Percentiles rank a stretch among this genome's conserved stretches.
These are phyloP conservation scores for Leptinotarsa undecemlineata DNA, from an alignment of 1,140 invertebrate species.

Conservation along the genomic window DNA sequence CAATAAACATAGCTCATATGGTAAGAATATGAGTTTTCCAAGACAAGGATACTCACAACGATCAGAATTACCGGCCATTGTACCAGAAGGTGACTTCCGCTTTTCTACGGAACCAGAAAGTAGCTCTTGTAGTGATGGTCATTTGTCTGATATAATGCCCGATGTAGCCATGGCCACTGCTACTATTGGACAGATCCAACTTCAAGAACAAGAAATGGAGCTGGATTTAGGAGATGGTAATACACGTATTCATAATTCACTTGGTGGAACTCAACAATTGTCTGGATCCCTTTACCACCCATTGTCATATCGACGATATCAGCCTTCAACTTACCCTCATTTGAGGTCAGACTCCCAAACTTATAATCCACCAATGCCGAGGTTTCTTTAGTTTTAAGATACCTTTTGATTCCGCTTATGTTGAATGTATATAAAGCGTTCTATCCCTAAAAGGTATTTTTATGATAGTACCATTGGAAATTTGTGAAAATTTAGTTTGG, in stretches of 20 bases:
- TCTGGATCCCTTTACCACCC: constrained; percentile 41
- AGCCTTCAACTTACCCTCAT: constrained; percentile 46
- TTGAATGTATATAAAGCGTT: constrained; percentile 35
- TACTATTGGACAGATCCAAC: constrained; percentile 69
- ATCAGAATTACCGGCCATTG: constrained; percentile 52
- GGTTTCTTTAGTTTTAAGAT: constrained; percentile 43
- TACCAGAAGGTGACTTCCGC: constrained; percentile 54
- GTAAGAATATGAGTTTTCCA: constrained; percentile 65
- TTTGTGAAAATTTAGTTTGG: neutral
- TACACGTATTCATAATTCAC: constrained; percentile 57
- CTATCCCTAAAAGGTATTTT: constrained; percentile 25
- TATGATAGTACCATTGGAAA: constrained; percentile 9
- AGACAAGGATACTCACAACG: constrained; percentile 54
- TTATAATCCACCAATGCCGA: constrained; percentile 36
- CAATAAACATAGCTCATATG: constrained; percentile 46
- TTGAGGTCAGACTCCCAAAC: constrained; percentile 47
- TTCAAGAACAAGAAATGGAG: constrained; percentile 69
- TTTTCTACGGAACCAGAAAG: constrained; percentile 60
- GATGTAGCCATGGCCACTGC: constrained; percentile 87
- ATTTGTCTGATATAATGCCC: constrained; percentile 81
- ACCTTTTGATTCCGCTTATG: constrained; percentile 32
- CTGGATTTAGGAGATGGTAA: constrained; percentile 79
- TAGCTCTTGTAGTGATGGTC: constrained; percentile 67
- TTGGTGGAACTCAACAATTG: constrained; percentile 29
- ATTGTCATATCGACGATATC: constrained; percentile 44